Base-by-base conservation (phyloP, 1,140 invertebrate species). In the Batillaria attramentaria region DNA sequence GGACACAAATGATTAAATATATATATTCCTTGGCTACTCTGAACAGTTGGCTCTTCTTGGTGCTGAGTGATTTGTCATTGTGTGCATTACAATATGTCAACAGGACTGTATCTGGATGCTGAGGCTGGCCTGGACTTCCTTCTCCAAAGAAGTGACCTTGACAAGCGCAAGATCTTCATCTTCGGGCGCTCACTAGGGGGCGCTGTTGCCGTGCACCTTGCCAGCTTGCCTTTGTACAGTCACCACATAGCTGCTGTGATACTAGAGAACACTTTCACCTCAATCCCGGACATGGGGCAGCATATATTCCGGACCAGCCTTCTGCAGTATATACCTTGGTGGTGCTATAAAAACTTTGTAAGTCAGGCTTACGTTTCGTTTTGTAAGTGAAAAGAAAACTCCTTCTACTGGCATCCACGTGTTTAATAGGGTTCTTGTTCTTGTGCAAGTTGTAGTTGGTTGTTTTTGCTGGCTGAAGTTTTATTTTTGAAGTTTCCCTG, bases 211-310 rank as follows among this genome's bases (percentile, higher is more conserved):
- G 95, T 98, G 84, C 95, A 97, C 77, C 92, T 97, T 81, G 95
- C 95, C 24, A 93, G 94, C 66, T 93, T 94, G 80, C 90, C 93
- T 92, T 57, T 93, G 93, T 88, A 95, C 94, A 78, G 83, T 68
- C 76, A 79, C 41, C 79, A 84, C 91, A 94, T 98, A 78, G 95
- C 95, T 93, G 96, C 95, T 84, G 90, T 98, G 81, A 94, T 99
- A 83, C 92, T 98, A 41, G 97, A 99, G 92, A 99, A 99, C 89
- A 98, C 97, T 57, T 99, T 99, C 87, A 98, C 96, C 13, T 97
- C 95, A 87, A 96, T 99, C 90, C 96, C 96, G 39, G 96, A 97
- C 82, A 97, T 98, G 94, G 96, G 81, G 2, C 78, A 78, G 33
- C 79, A 77, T 46, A 81, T 90, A 43, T 86, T 89, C 79, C 77